A percentile compares a stretch with the other conserved stretches of the same genome.
phyloP scores from a whole-genome alignment of 2,888 invertebrate species.

The Xanthostigma xanthostigma region DNA sequence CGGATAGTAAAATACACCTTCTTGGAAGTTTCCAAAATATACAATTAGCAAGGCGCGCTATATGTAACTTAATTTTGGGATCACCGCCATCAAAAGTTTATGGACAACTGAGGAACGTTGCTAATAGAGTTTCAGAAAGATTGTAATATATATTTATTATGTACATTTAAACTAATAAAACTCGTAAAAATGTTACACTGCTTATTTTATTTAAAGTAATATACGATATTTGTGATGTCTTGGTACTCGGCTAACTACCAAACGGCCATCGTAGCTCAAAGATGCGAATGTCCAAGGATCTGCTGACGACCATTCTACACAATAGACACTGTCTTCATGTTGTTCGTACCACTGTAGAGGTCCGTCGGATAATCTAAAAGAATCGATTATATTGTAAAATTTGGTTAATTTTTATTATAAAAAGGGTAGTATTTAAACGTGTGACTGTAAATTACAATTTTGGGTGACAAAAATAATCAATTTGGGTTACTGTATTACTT shows the following conservation, averaged over 20 bases:
- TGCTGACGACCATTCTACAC: conserved; percentile 91
- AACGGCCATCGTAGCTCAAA: conserved; percentile 88
- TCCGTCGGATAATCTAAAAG: conserved; percentile 60
- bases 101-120: conserved; percentile 80
- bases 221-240: conserved; percentile 88
- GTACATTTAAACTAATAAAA: conserved; percentile 18
- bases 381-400: too few relatives aligned
- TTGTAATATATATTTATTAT: conserved; percentile 37
- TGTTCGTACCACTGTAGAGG: conserved; percentile 86
- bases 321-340: conserved; percentile 96
- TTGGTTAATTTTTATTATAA: conserved; percentile 5
- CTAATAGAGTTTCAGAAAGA: conserved; percentile 68
- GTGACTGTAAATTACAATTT: conserved; percentile 6
- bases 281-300: conserved; percentile 99
- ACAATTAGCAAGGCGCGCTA: conserved; percentile 79
- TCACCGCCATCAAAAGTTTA: conserved; percentile 97
- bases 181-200: not conserved
- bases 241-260: conserved; percentile 89
- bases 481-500: too few relatives aligned
- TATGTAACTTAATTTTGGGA: conserved; percentile 93
- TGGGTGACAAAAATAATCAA: too few relatives aligned
- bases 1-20: conserved; percentile 92
- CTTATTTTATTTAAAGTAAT: conserved; percentile 31
- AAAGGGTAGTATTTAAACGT: conserved; percentile 4
- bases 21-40: conserved; percentile 96